Evolutionary conservation across 2,888 invertebrate species (phyloP).

Genomic region (Drosophila silvestris): DNA sequence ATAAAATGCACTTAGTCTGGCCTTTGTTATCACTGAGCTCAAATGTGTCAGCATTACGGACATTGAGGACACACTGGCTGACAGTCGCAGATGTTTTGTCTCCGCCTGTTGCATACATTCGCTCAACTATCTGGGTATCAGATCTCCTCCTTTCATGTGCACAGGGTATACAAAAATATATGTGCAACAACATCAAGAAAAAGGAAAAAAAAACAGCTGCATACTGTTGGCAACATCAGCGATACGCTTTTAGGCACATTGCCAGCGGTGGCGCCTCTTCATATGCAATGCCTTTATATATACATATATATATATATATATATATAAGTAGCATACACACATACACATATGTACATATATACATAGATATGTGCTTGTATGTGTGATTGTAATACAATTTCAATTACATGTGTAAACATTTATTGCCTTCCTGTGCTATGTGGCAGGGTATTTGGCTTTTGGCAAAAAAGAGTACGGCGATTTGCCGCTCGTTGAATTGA

Average conservation of each 20-base stretch:
- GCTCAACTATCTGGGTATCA: not conserved
- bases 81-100: not conserved
- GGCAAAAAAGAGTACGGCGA: constrained; percentile 7
- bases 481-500: constrained; percentile 31
- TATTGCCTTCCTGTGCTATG: constrained; percentile 61
- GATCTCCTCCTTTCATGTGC: not conserved
- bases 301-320: constrained; percentile 18
- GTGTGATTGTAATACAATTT: constrained; percentile 76
- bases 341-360: not conserved
- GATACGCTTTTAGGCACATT: constrained; percentile 56
- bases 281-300: constrained; percentile 42
- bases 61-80: not conserved
- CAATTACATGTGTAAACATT: constrained; percentile 79
- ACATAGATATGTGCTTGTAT: constrained; percentile 24
- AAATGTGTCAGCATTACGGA: not conserved
- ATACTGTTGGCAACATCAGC: constrained; percentile 70
- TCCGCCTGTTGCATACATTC: constrained; percentile 6
- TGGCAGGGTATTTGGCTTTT: constrained; percentile 19
- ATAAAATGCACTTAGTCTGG: not conserved
- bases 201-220: constrained; percentile 36
- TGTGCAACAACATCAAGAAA: not conserved
- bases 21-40: not conserved
- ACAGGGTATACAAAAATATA: constrained; percentile 19
- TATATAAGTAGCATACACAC: not conserved
- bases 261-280: constrained; percentile 41